Evolutionary conservation across 1,140 invertebrate genomes (phyloP).

Genomic region (Apis dorsata): DNA sequence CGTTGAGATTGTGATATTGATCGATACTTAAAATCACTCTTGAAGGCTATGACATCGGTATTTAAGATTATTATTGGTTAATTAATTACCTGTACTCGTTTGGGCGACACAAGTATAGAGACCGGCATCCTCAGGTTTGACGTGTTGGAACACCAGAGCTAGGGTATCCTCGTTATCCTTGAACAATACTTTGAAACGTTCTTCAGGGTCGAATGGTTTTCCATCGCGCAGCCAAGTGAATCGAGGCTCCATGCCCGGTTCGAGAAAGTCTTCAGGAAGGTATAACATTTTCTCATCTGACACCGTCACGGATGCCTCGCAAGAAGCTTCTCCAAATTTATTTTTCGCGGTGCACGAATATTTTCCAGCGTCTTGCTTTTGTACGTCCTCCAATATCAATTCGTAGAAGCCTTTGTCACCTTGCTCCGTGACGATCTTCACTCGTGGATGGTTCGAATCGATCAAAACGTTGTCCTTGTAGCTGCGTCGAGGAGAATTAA

Average conservation of each 20-base stretch:
- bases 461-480: conserved; percentile 91
- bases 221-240: conserved; percentile 97
- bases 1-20: neutral
- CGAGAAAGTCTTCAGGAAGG: conserved; percentile 83
- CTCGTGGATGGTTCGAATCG: conserved; percentile 83
- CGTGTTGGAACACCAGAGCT: conserved; percentile 95
- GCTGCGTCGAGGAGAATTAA: conserved; percentile 80
- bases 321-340: conserved; percentile 88
- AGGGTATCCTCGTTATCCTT: conserved; percentile 95
- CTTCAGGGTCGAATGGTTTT: conserved; percentile 92
- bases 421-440: conserved; percentile 87
- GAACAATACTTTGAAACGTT: conserved; percentile 95
- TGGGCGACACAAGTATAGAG: conserved; percentile 97
- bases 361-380: conserved; percentile 89
- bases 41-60: neutral
- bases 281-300: conserved; percentile 92
- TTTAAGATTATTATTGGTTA: no score
- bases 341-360: conserved; percentile 95
- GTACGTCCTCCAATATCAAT: conserved; percentile 92
- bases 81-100: conserved; percentile 86
- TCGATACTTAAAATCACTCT: no score
- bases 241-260: conserved; percentile 88
- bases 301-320: conserved; percentile 89
- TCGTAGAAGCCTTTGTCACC: conserved; percentile 93
- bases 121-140: conserved; percentile 95